These are phyloP conservation scores for Drosophila atroscutellata DNA, from an alignment of 2,888 invertebrate species.

Conservation along the genomic window DNA sequence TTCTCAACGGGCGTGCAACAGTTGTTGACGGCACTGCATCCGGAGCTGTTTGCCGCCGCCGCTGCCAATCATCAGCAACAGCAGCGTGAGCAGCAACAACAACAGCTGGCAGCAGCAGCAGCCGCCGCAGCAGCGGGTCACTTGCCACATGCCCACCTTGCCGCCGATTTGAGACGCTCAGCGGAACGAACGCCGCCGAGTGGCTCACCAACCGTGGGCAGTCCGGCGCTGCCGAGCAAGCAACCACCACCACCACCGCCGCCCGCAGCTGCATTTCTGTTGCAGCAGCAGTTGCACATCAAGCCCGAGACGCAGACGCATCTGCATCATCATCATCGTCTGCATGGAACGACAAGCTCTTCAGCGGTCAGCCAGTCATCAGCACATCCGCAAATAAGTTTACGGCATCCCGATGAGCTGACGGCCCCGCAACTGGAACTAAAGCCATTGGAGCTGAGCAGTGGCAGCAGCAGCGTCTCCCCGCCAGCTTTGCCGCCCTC, in stretches of 20 bases:
- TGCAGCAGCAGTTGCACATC: conserved; percentile 82
- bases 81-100: conserved; percentile 84
- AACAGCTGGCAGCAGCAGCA: conserved; percentile 61
- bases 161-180: conserved; percentile 72
- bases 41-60: conserved; percentile 87
- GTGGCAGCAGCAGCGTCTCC: conserved; percentile 51
- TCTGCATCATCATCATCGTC: conserved; percentile 72
- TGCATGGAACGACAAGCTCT: conserved; percentile 39
- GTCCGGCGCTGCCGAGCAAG: conserved; percentile 67
- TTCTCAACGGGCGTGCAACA: conserved; percentile 91
- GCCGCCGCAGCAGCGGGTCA: conserved; percentile 55
- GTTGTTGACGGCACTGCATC: conserved; percentile 90
- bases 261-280: conserved; percentile 79
- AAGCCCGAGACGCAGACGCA: conserved; percentile 83
- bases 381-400: conserved; percentile 67
- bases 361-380: conserved; percentile 38
- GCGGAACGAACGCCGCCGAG: conserved; percentile 76
- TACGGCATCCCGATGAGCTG: conserved; percentile 78
- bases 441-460: conserved; percentile 69
- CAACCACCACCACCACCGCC: conserved; percentile 55
- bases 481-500: conserved; percentile 60
- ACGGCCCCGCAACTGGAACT: conserved; percentile 78
- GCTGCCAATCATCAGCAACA: conserved; percentile 85
- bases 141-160: conserved; percentile 64
- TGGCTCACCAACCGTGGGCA: conserved; percentile 69